Percentiles rank a stretch among this genome's conserved stretches.
phyloP scores from a whole-genome alignment of 2,888 invertebrate genomes.

The Trachelus troglodyta region DNA sequence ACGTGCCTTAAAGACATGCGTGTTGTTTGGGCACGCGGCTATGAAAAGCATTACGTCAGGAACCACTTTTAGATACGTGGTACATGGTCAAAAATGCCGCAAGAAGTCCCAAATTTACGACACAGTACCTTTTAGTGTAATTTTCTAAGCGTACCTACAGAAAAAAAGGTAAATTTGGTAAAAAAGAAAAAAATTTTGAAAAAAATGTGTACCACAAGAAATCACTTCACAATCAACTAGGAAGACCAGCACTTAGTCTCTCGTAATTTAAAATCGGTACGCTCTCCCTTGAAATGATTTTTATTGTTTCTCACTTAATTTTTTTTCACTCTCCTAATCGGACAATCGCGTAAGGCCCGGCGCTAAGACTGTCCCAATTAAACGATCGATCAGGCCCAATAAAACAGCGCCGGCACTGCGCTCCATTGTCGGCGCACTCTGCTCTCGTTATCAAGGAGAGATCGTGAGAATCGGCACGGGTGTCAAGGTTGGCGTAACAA shows the following conservation, averaged over 20 bases:
- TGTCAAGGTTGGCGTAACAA: slow-evolving; percentile 16
- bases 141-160: not conserved
- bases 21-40: slow-evolving; percentile 1
- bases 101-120: not conserved
- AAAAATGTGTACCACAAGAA: not conserved
- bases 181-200: no score
- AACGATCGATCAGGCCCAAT: not conserved
- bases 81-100: slow-evolving; percentile 6
- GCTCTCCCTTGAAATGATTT: no score
- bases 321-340: no score
- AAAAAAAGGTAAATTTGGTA: no score
- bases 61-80: slow-evolving; percentile 1
- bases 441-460: not conserved
- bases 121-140: not conserved
- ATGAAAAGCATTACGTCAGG: slow-evolving; percentile 6
- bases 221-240: no score
- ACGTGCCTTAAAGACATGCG: not conserved
- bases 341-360: not conserved
- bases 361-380: slow-evolving; percentile 6
- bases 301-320: no score
- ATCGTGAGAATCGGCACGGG: slow-evolving; percentile 16
- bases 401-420: not conserved
- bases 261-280: no score
- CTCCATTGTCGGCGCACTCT: not conserved
- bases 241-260: no score